phyloP scores from a whole-genome alignment of 2,797 vertebrate genomes.

The Betta splendens region DNA sequence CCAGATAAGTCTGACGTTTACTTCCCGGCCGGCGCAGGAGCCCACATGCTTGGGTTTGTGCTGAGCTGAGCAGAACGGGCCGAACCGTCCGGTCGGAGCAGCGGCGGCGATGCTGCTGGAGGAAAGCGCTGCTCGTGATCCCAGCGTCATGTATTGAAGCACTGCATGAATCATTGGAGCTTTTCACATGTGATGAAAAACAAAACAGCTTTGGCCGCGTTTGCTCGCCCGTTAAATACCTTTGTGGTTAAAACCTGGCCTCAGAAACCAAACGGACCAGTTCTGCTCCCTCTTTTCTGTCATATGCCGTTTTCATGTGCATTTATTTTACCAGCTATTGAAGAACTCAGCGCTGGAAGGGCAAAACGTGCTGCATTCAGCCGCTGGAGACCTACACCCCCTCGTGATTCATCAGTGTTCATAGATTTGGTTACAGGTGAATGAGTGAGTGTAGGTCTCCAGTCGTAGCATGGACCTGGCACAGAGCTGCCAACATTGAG shows the following conservation, averaged over 20 bases:
- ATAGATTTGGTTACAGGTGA: neutral
- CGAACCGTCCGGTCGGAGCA: slow-evolving; percentile 51
- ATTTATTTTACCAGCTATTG: too few relatives aligned
- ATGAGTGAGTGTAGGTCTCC: neutral
- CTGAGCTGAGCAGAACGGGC: slow-evolving; percentile 41
- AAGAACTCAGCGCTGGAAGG: too few relatives aligned
- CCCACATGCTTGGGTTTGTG: slow-evolving; percentile 30
- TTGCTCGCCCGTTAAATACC: too few relatives aligned
- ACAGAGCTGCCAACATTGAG: too few relatives aligned
- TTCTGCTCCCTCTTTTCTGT: too few relatives aligned
- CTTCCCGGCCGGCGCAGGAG: slow-evolving; percentile 30
- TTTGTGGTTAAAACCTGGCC: too few relatives aligned
- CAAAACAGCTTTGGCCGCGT: too few relatives aligned
- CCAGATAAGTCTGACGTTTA: slow-evolving; percentile 43
- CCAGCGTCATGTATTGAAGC: neutral
- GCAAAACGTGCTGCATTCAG: too few relatives aligned
- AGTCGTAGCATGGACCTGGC: too few relatives aligned
- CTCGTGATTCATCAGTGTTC: neutral
- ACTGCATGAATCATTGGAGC: neutral
- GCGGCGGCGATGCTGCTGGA: slow-evolving; percentile 43
- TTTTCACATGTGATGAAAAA: too few relatives aligned
- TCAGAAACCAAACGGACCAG: too few relatives aligned
- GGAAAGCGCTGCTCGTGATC: neutral
- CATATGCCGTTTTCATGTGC: too few relatives aligned
- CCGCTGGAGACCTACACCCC: neutral